Percentiles rank a stretch among this genome's conserved stretches.
Evolutionary conservation across 2,113 vertebrate species (phyloP).

Genomic region (Dicaeum eximium): DNA sequence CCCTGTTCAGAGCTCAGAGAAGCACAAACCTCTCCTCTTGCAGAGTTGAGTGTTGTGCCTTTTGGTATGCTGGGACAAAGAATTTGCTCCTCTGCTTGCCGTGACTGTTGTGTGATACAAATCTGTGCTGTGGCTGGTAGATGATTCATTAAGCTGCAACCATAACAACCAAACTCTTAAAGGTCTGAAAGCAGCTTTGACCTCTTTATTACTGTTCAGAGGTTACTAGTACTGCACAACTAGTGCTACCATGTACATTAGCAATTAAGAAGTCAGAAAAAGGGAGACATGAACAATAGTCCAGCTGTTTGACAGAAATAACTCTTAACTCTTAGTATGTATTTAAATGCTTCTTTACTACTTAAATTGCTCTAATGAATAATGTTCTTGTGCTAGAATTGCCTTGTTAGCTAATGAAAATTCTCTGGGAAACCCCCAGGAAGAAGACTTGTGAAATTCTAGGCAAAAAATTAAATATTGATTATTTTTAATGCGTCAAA

Average conservation of each 20-base stretch:
- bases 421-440: conserved; percentile 58
- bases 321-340: conserved; percentile 39
- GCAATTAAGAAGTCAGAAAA: conserved; percentile 68
- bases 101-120: neutral
- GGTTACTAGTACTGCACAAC: conserved; percentile 60
- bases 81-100: neutral
- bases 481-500: conserved; percentile 46
- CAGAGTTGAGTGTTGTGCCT: neutral
- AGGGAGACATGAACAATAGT: conserved; percentile 58
- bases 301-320: conserved; percentile 69
- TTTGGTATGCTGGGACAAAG: neutral
- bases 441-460: conserved; percentile 23
- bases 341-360: conserved; percentile 34
- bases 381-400: conserved; percentile 33
- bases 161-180: neutral
- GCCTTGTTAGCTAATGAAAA: conserved; percentile 52
- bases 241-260: conserved; percentile 56
- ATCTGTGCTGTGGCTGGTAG: neutral
- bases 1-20: neutral
- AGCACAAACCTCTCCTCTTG: neutral
- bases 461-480: conserved; percentile 55
- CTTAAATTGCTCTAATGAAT: conserved; percentile 49
- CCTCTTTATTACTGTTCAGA: conserved; percentile 37
- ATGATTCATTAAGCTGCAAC: neutral
- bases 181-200: conserved; percentile 26